Evolutionary conservation across 2,888 invertebrate species (phyloP).

Genomic region (Eilema sororculum): DNA sequence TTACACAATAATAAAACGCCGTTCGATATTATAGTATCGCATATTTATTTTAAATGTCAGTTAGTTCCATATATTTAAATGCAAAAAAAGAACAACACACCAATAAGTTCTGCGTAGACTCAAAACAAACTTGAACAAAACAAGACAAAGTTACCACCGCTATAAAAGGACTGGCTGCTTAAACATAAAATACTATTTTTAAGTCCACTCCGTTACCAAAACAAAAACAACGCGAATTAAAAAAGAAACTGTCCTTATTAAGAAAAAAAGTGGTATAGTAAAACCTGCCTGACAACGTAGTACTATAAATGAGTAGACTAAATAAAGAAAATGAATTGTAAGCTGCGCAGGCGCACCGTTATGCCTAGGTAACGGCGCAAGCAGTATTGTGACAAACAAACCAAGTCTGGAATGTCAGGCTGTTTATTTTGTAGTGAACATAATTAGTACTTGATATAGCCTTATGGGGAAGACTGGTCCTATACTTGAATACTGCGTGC

Average conservation of each 20-base stretch:
- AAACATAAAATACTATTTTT: constrained; percentile 46
- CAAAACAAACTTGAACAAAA: constrained; percentile 33
- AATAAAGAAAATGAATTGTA: constrained; percentile 62
- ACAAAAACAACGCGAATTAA: constrained; percentile 40
- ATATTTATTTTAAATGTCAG: background rate
- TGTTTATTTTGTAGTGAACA: constrained; percentile 19
- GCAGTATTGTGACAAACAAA: constrained; percentile 65
- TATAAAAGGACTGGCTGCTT: constrained; percentile 21
- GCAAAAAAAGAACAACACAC: background rate
- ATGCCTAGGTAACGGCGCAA: constrained; percentile 54
- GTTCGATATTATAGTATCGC: background rate
- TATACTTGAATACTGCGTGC: background rate
- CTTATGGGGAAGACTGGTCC: constrained; percentile 1
- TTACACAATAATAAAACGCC: background rate
- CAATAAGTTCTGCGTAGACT: constrained; percentile 7
- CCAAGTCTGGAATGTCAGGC: constrained; percentile 9
- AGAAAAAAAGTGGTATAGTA: constrained; percentile 53
- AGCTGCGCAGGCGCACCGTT: constrained; percentile 67
- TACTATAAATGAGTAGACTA: constrained; percentile 67
- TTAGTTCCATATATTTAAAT: background rate
- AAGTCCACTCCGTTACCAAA: constrained; percentile 51
- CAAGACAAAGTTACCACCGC: constrained; percentile 36
- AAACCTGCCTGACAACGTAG: constrained; percentile 54
- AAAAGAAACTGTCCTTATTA: constrained; percentile 50
- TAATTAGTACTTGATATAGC: constrained; percentile 29